A percentile compares a stretch with the other conserved stretches of the same genome.
Conservation (phyloP, 2,113 vertebrate species). For the Antechinus stuartii region DNA sequence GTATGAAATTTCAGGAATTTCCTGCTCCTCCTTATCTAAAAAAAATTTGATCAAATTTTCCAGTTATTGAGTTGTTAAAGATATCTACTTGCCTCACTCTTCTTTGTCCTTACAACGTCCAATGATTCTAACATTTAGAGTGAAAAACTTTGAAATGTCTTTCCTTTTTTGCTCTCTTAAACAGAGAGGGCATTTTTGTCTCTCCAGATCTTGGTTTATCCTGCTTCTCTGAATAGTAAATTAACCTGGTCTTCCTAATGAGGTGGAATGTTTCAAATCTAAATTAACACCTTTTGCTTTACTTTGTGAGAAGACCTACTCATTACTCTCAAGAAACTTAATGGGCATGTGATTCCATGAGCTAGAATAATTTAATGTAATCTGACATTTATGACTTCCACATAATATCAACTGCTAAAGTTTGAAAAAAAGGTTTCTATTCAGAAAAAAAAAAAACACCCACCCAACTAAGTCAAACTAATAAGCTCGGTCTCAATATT, state of each 20-base stretch:
- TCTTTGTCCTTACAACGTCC: slow-evolving; percentile 67
- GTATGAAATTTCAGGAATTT: neutral
- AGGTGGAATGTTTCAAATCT: slow-evolving; percentile 82
- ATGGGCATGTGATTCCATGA: slow-evolving; percentile 79
- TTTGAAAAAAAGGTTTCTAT: slow-evolving; percentile 84
- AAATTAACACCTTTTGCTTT: slow-evolving; percentile 85
- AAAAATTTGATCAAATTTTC: slow-evolving; percentile 53
- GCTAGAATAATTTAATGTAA: slow-evolving; percentile 82
- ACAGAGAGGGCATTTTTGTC: slow-evolving; percentile 65
- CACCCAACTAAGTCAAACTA: slow-evolving; percentile 79
- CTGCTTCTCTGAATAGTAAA: slow-evolving; percentile 64
- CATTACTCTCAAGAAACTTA: slow-evolving; percentile 82
- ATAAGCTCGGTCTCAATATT: slow-evolving; percentile 87
- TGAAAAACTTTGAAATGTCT: slow-evolving; percentile 49
- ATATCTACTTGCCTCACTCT: slow-evolving; percentile 37
- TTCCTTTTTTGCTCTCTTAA: slow-evolving; percentile 57
- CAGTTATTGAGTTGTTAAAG: slow-evolving; percentile 52
- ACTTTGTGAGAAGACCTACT: slow-evolving; percentile 82
- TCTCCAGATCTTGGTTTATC: slow-evolving; percentile 73
- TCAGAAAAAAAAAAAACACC: slow-evolving; percentile 71
- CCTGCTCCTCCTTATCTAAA: slow-evolving; percentile 35
- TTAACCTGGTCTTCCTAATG: slow-evolving; percentile 75
- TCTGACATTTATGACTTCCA: slow-evolving; percentile 88
- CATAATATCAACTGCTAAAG: slow-evolving; percentile 85
- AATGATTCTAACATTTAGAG: slow-evolving; percentile 40